phyloP scores from a whole-genome alignment of 2,113 vertebrate species.

The Hassar affinis region DNA sequence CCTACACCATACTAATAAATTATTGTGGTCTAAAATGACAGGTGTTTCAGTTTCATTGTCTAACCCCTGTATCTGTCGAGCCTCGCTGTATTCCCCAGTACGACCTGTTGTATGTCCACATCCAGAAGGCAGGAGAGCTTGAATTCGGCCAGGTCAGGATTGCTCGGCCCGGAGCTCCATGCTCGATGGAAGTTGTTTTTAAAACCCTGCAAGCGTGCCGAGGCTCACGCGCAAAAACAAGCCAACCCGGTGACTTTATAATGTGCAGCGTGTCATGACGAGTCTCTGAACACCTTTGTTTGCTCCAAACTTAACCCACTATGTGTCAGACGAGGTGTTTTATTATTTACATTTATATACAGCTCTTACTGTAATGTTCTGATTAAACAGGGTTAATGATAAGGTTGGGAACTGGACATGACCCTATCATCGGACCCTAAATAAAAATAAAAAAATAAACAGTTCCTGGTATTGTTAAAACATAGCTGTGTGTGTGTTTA shows the following conservation, averaged over 20 bases:
- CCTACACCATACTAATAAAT: no score
- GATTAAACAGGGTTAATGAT: neutral
- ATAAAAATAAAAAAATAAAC: neutral
- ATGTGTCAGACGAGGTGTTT: neutral
- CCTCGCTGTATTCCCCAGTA: no score
- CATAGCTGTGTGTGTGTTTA: neutral
- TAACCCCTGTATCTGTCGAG: no score
- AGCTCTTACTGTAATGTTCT: neutral
- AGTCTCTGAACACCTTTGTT: neutral
- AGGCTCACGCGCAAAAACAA: conserved; percentile 28
- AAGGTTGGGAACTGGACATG: neutral
- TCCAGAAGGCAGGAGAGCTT: conserved; percentile 28
- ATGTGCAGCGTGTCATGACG: neutral
- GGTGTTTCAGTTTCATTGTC: no score
- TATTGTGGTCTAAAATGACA: no score
- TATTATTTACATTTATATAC: neutral
- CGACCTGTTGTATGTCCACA: no score
- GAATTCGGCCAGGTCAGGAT: conserved; percentile 57
- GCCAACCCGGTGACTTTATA: neutral
- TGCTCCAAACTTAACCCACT: neutral
- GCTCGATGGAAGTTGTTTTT: conserved; percentile 57
- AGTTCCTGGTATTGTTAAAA: neutral
- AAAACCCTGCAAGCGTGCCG: neutral
- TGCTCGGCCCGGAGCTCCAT: conserved; percentile 57
- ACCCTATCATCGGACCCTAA: neutral